Percentiles rank a stretch among this genome's conserved stretches.
Conservation (phyloP, 2,113 vertebrate genomes). For the Lampris megalopsis region DNA sequence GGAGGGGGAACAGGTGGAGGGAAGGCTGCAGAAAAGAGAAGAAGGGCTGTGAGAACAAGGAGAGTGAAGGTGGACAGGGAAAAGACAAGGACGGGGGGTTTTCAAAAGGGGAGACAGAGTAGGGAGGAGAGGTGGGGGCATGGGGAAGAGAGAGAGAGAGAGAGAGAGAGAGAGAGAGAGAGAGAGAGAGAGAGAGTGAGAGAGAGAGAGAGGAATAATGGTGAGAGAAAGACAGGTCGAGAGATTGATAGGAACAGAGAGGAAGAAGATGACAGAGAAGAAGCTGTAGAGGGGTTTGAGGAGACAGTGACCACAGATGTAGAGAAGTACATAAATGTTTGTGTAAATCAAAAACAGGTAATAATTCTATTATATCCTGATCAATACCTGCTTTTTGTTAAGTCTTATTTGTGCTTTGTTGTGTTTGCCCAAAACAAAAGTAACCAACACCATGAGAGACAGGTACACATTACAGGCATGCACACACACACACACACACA, state of each 20-base stretch:
- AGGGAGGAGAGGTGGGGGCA: background rate
- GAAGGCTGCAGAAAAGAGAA: background rate
- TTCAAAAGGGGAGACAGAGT: too few species aligned
- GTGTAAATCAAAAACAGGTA: background rate
- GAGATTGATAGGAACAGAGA: too few species aligned
- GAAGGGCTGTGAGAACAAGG: background rate
- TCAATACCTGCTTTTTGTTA: conserved; percentile 11
- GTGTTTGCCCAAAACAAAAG: background rate
- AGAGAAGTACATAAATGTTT: background rate
- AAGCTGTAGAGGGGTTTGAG: too few species aligned
- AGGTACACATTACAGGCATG: background rate
- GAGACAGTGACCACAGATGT: background rate
- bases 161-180: background rate
- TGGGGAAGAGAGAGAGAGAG: background rate
- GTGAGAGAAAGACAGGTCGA: background rate
- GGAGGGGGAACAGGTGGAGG: too few species aligned
- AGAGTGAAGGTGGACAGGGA: background rate
- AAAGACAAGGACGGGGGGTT: too few species aligned
- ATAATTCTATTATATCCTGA: conserved; percentile 1
- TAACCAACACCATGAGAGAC: background rate
- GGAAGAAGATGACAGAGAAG: too few species aligned
- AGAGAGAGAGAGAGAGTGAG: background rate
- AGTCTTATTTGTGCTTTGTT: background rate
- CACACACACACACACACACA: background rate
- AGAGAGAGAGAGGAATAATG: background rate